Evolutionary conservation across 2,797 vertebrate species (phyloP), one percentile per base, ranked within the genome.

Genomic region (Florisuga fusca): DNA sequence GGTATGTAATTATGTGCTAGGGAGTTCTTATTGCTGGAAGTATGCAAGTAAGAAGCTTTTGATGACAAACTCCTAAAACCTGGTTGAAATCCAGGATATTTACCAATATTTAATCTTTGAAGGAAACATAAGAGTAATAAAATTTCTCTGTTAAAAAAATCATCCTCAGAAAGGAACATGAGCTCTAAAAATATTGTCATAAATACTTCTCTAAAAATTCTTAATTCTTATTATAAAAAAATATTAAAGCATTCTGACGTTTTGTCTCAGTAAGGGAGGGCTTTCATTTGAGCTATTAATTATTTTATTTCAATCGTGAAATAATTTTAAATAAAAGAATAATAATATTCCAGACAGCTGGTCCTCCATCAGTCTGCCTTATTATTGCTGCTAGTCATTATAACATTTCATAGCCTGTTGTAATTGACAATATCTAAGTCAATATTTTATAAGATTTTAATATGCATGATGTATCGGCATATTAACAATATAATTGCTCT

Each of bases 381-480:
- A 71, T 93, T 94, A 59, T 86, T 95, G 75, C 67, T 95, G 31
- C 41, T 84, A 87, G 41, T 89, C 53, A 95, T 94, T 93, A 82
- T 22, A 91, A 85, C 90, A 90, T 86, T 79, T 95, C 57, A 58
- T 54, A 54, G 67, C 59, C 95, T 92, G 93, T 92, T 93, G 87
- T 85, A 94, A 92, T 78, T 91, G 84, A 91, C 84, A 95, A 83
- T 82, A 82, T 57, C 50, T 83, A 62, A 95, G 77, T 93, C 89
- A 96, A 95, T 95, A 94, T 95, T 93, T 95, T 77, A 84, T 89
- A 88, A 87, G 41, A 33, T 91, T 89, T 58, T 95, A 95, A 89
- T 94, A 94, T 93, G 59, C 53, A 89, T 74, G 66, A 73, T 61
- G 14, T n/a, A 75, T 87, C 79, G 92, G n/a, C 13, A 41, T 93